Evolutionary conservation across 2,113 vertebrate species (phyloP).

Genomic region (Chrysemys picta): DNA sequence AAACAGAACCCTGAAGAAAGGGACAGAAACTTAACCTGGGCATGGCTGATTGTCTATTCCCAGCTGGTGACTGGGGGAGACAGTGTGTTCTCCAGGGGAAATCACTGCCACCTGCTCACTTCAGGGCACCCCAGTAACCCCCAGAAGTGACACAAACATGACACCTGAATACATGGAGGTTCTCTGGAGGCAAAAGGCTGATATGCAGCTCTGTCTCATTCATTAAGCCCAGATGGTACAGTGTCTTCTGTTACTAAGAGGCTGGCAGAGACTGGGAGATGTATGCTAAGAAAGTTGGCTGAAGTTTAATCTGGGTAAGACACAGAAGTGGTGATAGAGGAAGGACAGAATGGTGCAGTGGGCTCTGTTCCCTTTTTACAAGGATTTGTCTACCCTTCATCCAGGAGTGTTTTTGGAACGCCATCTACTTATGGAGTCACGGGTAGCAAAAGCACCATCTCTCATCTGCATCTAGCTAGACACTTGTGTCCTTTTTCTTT

Average conservation of each 20-base stretch:
- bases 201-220: not conserved
- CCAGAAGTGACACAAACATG: not conserved
- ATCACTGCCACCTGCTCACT: no score
- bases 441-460: not conserved
- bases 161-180: not conserved
- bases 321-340: not conserved
- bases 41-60: not conserved
- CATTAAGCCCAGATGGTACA: not conserved
- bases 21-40: not conserved
- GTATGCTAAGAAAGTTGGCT: not conserved
- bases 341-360: not conserved
- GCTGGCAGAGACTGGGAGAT: rapidly evolving
- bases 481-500: not conserved
- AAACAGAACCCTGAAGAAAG: not conserved
- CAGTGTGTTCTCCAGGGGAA: not conserved
- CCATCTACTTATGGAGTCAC: rapidly evolving
- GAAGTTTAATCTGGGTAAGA: not conserved
- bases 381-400: not conserved
- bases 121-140: not conserved
- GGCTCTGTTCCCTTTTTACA: not conserved
- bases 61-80: not conserved
- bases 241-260: not conserved
- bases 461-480: not conserved
- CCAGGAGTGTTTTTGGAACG: rapidly evolving
- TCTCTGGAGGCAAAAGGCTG: not conserved